A percentile compares a stretch with the other conserved stretches of the same genome.
These are phyloP conservation scores for Ectropis grisescens DNA, from an alignment of 1,140 invertebrate species.

Conservation along the genomic window DNA sequence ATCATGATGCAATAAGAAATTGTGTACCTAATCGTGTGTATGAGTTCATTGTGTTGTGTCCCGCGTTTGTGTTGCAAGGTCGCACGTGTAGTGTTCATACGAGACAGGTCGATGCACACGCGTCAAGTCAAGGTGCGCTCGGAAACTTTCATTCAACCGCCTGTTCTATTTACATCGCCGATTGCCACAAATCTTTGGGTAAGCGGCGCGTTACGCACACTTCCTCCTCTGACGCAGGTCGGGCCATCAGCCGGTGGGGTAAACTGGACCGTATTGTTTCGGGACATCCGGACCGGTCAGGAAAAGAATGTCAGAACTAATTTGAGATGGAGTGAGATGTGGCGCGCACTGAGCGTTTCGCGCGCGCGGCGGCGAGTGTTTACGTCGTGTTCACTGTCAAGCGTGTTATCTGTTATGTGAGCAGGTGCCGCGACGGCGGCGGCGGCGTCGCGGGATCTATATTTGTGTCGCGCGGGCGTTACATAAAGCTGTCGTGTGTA, in stretches of 20 bases:
- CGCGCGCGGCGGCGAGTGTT: slow-evolving; percentile 31
- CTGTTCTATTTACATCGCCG: slow-evolving; percentile 54
- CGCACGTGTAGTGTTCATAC: slow-evolving; percentile 50
- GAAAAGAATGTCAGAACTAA: slow-evolving; percentile 13
- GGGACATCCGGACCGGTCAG: slow-evolving; percentile 23
- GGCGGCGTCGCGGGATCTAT: slow-evolving; percentile 28
- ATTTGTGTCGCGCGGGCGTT: slow-evolving; percentile 54
- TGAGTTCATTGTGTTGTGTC: slow-evolving; percentile 32
- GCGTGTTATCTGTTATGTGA: slow-evolving; percentile 59
- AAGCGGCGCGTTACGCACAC: slow-evolving; percentile 42
- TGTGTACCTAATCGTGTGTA: slow-evolving; percentile 32
- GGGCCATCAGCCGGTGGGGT: slow-evolving; percentile 16
- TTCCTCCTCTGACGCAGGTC: slow-evolving; percentile 51
- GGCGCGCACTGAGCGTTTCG: background rate
- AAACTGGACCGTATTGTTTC: slow-evolving; percentile 12
- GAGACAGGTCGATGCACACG: slow-evolving; percentile 55
- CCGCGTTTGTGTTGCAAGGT: slow-evolving; percentile 50
- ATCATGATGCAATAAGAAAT: too few species aligned
- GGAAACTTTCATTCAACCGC: slow-evolving; percentile 59
- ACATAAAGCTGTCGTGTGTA: slow-evolving; percentile 53
- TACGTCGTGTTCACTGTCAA: slow-evolving; percentile 60
- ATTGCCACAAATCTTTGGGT: slow-evolving; percentile 32
- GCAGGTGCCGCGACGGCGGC: slow-evolving; percentile 39
- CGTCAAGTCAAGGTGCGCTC: slow-evolving; percentile 53
- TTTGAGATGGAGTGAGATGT: slow-evolving; percentile 7